These are phyloP conservation scores for Centropus unirufus DNA, from an alignment of 2,113 vertebrate species.

Conservation along the genomic window DNA sequence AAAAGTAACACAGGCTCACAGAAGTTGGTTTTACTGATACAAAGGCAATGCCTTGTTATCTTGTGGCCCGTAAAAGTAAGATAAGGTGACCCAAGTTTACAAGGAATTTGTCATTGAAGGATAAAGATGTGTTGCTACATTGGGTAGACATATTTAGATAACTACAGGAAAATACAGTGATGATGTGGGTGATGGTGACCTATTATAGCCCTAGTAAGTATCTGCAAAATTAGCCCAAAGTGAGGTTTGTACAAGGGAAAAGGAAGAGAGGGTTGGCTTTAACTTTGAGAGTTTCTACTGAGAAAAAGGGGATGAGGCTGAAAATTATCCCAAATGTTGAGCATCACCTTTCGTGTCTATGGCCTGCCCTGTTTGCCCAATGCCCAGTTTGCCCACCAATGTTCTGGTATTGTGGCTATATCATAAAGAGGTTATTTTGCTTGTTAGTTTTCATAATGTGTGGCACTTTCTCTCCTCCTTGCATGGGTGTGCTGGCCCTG, in stretches of 20 bases:
- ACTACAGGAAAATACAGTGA: neutral
- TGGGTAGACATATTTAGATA: neutral
- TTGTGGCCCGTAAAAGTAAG: neutral
- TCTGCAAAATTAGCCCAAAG: neutral
- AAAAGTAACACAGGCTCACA: neutral
- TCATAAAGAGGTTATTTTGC: neutral
- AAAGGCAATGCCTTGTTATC: neutral
- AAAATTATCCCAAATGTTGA: neutral
- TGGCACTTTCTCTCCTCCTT: neutral
- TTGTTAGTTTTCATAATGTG: accelerated
- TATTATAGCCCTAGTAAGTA: neutral
- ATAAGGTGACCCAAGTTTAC: neutral
- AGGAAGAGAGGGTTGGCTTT: neutral
- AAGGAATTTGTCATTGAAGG: neutral
- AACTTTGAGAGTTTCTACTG: neutral
- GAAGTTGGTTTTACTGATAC: neutral
- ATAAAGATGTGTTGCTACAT: neutral
- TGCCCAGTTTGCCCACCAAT: neutral
- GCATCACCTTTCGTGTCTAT: neutral
- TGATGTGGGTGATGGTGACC: neutral
- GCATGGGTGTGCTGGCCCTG: accelerated
- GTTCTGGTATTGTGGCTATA: neutral
- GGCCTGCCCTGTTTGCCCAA: neutral
- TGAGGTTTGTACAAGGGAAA: neutral
- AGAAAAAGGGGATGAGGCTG: neutral